Evolutionary conservation across 2,888 invertebrate species (phyloP), one percentile per base, ranked within the genome.

Genomic region (Thereva nobilitata): DNA sequence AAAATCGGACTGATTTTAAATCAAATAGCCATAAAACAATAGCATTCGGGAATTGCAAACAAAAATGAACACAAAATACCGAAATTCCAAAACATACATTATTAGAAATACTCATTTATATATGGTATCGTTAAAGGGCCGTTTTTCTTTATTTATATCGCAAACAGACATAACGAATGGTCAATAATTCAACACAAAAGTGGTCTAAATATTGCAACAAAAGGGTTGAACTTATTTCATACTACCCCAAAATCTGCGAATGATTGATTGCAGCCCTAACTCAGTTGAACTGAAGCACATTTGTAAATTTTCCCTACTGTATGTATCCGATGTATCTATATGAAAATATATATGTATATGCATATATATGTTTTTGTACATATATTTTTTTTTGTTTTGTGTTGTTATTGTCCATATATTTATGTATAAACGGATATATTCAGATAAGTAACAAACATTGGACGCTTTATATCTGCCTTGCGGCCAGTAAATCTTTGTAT

Each of bases 221-320:
- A 50, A n/a, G 34, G 42, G 56, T 55, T 44, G 44, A 56, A 56
- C 56, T 44, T 44, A 34, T 56, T 34, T 44, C 56, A 56, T 56
- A 23, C 23, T 23, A 56, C 56, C 56, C 56, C 9, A 56, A 56
- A 56, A 56, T 44, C 56, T 56, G 56, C 56, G 42, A 56, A 56
- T 56, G 56, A 56, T 56, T 56, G 56, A 56, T 56, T 44, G 56
- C 44, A 44, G 44, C n/a, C 56, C 56, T 34, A 40, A 40, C 44
- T 10, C 42, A 56, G 34, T 37, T 34, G 44, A 56, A 56, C 34
- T 42, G 56, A 56, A 56, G 56, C 56, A 56, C 56, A 56, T 56
- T 56, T 56, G 56, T 56, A 44, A 56, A 56, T 56, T 56, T 56
- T 38, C 44, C n/a, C 37, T 35, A 10, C 35, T 35, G 8, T 34